A percentile compares a stretch with the other conserved stretches of the same genome.
phyloP scores from a whole-genome alignment of 2,888 invertebrate genomes.

The Brachypalpus laphriformis region DNA sequence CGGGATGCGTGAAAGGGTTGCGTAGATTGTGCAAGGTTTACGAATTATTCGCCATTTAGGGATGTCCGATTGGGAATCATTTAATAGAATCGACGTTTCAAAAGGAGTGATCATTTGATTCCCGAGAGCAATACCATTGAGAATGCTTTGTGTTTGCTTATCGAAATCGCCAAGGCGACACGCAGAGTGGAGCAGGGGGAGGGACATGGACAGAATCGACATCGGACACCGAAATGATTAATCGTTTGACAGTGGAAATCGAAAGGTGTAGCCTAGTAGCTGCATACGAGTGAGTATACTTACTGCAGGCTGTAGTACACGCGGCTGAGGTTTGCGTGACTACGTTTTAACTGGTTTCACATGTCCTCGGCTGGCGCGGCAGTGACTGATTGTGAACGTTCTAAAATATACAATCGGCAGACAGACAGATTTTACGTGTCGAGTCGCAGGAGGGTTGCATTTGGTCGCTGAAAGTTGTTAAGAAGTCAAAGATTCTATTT shows the following conservation, averaged over 20 bases:
- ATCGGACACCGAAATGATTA: constrained; percentile 60
- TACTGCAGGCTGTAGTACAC: constrained; percentile 37
- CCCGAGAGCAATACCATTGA: neutral
- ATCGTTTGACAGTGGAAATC: constrained; percentile 70
- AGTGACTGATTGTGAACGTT: constrained; percentile 54
- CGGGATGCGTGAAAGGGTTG: constrained; percentile 58
- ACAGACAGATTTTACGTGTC: constrained; percentile 44
- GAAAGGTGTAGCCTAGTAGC: constrained; percentile 68
- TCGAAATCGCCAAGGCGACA: constrained; percentile 68
- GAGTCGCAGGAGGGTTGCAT: constrained; percentile 41
- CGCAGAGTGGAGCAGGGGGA: constrained; percentile 45
- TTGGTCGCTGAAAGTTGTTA: constrained; percentile 39
- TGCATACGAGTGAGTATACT: too few species aligned
- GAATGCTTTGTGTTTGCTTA: constrained; percentile 63
- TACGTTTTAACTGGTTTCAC: constrained; percentile 70
- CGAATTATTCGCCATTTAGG: constrained; percentile 64
- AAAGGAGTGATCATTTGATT: constrained; percentile 50
- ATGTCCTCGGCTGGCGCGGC: constrained; percentile 61
- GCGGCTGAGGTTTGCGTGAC: constrained; percentile 70
- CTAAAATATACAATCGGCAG: constrained; percentile 57
- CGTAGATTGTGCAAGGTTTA: constrained; percentile 38
- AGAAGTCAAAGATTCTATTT: constrained; percentile 66
- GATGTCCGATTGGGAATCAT: constrained; percentile 48
- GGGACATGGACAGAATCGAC: constrained; percentile 44
- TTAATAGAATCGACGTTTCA: constrained; percentile 8